These are phyloP conservation scores for Stichodactyla helianthus DNA, from an alignment of 64 coral and sea anemone species.

Conservation along the genomic window DNA sequence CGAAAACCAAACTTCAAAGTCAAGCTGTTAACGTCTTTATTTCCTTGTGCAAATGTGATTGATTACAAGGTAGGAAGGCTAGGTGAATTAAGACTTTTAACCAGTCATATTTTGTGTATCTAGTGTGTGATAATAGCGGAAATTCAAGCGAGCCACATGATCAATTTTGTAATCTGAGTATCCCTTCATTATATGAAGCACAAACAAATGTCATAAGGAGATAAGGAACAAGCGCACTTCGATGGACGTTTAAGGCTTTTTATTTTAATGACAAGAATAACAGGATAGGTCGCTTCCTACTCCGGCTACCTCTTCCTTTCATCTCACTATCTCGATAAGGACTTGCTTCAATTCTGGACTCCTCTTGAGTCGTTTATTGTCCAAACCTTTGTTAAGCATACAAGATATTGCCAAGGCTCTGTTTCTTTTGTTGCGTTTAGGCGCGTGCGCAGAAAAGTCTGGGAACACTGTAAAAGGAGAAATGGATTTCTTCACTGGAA, in stretches of 20 bases:
- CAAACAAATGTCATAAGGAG: constrained; percentile 89
- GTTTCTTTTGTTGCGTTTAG: not conserved
- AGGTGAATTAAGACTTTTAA: constrained; percentile 82
- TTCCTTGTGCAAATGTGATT: constrained; percentile 23
- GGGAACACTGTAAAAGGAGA: not conserved
- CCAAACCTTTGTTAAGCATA: not conserved
- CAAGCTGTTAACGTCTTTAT: constrained; percentile 7
- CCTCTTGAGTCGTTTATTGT: not conserved
- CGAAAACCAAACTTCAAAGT: constrained; percentile 44
- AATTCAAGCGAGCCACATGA: constrained; percentile 78
- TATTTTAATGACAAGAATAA: constrained; percentile 14
- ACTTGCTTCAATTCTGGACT: not conserved
- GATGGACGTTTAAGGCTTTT: constrained; percentile 15
- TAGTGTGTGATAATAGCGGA: constrained; percentile 97
- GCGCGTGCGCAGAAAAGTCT: not conserved
- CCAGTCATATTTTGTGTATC: constrained; percentile 84
- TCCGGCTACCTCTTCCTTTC: not conserved
- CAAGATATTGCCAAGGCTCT: not conserved
- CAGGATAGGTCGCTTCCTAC: not conserved
- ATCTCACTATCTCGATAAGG: not conserved
- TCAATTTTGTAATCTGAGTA: constrained; percentile 96
- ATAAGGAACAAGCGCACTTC: constrained; percentile 43
- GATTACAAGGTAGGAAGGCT: constrained; percentile 22
- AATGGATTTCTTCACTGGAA: not conserved
- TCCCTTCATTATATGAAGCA: constrained; percentile 78